A percentile compares a stretch with the other conserved stretches of the same genome.
These are phyloP conservation scores for Parnassius smintheus DNA, from an alignment of 2,888 invertebrate species.

Conservation along the genomic window DNA sequence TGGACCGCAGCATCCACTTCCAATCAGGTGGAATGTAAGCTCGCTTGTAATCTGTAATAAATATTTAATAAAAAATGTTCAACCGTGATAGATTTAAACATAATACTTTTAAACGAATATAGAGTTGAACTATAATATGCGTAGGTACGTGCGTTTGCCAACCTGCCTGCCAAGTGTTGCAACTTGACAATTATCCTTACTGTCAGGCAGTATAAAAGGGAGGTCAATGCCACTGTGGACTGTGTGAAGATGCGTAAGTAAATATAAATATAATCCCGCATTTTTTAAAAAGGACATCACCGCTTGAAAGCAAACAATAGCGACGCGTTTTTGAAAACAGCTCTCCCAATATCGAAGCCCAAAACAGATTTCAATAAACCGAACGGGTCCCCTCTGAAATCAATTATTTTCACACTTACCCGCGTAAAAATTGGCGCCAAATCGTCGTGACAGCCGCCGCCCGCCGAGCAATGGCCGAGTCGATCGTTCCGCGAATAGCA, in stretches of 20 bases:
- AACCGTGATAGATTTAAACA: too few relatives aligned
- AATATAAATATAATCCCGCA: background rate
- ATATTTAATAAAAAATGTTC: too few relatives aligned
- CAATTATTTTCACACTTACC: conserved; percentile 72
- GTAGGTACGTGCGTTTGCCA: too few relatives aligned
- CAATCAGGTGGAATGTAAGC: too few relatives aligned
- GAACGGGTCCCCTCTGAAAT: conserved; percentile 49
- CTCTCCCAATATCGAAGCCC: conserved; percentile 23
- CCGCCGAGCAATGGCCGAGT: conserved; percentile 33
- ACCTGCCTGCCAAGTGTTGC: too few relatives aligned
- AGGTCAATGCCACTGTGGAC: too few relatives aligned
- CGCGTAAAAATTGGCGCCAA: conserved; percentile 63
- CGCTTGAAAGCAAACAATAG: conserved; percentile 17
- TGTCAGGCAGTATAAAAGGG: too few relatives aligned
- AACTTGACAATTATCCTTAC: too few relatives aligned
- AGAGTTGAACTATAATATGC: too few relatives aligned
- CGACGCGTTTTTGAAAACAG: conserved; percentile 1
- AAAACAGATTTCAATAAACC: conserved; percentile 42
- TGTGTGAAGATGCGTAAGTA: background rate
- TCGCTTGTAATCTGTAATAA: too few relatives aligned
- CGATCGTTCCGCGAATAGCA: conserved; percentile 44
- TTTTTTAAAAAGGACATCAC: conserved; percentile 19
- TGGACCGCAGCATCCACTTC: too few relatives aligned
- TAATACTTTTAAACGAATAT: too few relatives aligned
- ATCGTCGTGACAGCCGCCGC: conserved; percentile 38